Base-by-base conservation (phyloP, 2,113 vertebrate genomes). In the Promerops cafer region DNA sequence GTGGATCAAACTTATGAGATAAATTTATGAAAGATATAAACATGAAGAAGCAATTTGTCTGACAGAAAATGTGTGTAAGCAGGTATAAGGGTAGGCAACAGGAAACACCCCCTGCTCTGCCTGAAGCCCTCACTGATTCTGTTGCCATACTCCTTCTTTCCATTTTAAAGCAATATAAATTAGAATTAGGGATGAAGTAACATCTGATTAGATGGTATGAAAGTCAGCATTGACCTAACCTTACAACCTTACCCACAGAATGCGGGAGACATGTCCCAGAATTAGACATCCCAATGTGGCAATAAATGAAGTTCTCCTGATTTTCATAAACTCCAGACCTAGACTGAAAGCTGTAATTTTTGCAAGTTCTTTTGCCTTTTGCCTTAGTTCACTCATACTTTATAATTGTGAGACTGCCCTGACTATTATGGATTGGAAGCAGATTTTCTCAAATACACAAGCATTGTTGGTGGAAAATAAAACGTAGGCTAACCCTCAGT, bases 251-350 rank as follows among this genome's bases (percentile, higher is more conserved):
- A 27, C 10, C 10, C 16, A 50, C 1, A 76, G 45, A 74, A 54
- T 1, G 6, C 7, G 24, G 20, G 19, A 83, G 26, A 42, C 0
- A 0, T 22, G 20, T 27, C 30, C 18, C 18, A 37, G 19, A 72
- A 8, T 37, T 6, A 53, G 12, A 31, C 6, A 56, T 27, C n/a
- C 10, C 10, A 39, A 3, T 28, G 10, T 13, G 11, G 10, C 14
- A 20, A 35, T 10, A 49, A 60, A 89, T 54, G 8, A 71, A 91
- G 6, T 1, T 72, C 13, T 64, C 27, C 6, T 70, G 28, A 27
- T 27, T 60, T 81, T 57, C 39, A 54, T 39, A 45, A 26, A 26
- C 19, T 74, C 17, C 45, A 23, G 11, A 83, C 10, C 22, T 49
- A 56, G 28, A 75, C 13, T 0, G 3, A 37, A 72, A 74, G 3